These are phyloP conservation scores for Dreissena rostriformis DNA, from an alignment of 1,140 invertebrate species.

Conservation along the genomic window DNA sequence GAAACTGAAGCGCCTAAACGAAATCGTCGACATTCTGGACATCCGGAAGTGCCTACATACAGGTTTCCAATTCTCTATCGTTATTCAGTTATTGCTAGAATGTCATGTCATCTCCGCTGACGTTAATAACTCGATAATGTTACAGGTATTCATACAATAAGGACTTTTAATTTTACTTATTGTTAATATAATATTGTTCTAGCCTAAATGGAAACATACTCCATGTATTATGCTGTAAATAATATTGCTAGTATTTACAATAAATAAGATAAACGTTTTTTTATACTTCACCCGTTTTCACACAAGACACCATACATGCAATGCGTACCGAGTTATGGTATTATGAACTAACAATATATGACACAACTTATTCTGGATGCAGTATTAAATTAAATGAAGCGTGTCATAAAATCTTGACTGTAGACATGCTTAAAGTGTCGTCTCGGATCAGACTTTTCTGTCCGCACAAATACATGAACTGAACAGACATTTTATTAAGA, in stretches of 20 bases:
- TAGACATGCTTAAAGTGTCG: too few species aligned
- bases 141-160: background rate
- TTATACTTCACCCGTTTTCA: too few species aligned
- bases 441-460: too few species aligned
- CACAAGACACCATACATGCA: too few species aligned
- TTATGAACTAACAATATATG: too few species aligned
- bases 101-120: background rate
- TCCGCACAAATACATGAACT: too few species aligned
- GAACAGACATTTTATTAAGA: too few species aligned
- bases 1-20: slow-evolving; percentile 90
- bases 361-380: too few species aligned
- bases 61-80: slow-evolving; percentile 73
- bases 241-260: background rate
- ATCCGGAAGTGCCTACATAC: slow-evolving; percentile 90
- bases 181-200: background rate
- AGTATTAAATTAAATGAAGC: too few species aligned
- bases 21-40: slow-evolving; percentile 90
- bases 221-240: background rate
- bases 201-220: background rate
- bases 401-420: too few species aligned
- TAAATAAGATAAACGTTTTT: background rate
- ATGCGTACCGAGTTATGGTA: too few species aligned
- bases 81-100: slow-evolving; percentile 76
- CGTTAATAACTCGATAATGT: background rate
- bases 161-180: background rate